Evolutionary conservation across 1,140 invertebrate genomes (phyloP).

Genomic region (Argopecten irradians): DNA sequence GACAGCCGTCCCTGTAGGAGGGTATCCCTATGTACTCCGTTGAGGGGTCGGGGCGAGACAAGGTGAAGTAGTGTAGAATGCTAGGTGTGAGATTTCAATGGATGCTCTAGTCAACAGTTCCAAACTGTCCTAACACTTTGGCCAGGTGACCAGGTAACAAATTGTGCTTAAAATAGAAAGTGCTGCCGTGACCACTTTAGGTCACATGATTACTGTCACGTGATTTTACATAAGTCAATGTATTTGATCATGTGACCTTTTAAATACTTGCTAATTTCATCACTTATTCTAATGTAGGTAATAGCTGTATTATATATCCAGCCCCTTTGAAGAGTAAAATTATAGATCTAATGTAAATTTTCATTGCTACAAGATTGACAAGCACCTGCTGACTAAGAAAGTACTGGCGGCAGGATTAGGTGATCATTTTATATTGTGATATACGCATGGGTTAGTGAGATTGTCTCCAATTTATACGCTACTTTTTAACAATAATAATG

Average conservation of each 20-base stretch:
- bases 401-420: not conserved
- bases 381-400: not conserved
- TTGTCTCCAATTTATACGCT: not conserved
- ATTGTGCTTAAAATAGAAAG: not conserved
- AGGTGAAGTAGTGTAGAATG: not conserved
- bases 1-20: not conserved
- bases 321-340: not conserved
- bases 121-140: not conserved
- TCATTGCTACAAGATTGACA: not conserved
- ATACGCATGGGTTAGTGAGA: constrained; percentile 3
- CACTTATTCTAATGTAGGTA: not conserved
- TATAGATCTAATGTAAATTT: not conserved
- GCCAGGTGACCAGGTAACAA: not conserved
- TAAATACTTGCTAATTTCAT: not conserved
- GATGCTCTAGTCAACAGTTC: constrained; percentile 9
- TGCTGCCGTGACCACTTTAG: not conserved
- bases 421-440: constrained; percentile 4
- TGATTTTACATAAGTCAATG: not conserved
- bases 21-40: too few relatives aligned
- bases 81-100: constrained; percentile 3
- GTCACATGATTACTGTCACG: not conserved
- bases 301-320: not conserved
- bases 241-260: not conserved
- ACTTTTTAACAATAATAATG: not conserved
- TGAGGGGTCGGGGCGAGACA: too few relatives aligned